These are phyloP conservation scores for Lycaena phlaeas DNA, from an alignment of 2,888 invertebrate species.

Conservation along the genomic window DNA sequence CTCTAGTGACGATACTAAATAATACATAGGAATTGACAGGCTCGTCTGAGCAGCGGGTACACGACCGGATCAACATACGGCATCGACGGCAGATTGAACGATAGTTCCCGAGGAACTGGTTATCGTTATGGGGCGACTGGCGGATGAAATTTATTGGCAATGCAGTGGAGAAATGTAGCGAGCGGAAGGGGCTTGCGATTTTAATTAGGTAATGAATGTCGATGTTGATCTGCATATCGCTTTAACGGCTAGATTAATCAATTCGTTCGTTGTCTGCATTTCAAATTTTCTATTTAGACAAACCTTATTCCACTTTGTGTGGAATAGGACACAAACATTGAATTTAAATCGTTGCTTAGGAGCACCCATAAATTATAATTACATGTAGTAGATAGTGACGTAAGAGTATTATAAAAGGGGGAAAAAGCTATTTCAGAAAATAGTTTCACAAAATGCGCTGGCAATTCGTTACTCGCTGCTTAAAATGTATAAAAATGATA, in stretches of 20 bases:
- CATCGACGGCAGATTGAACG: constrained; percentile 73
- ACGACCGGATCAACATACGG: constrained; percentile 72
- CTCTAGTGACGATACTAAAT: constrained; percentile 62
- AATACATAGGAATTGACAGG: constrained; percentile 70
- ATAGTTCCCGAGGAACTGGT: constrained; percentile 73
- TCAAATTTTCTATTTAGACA: constrained; percentile 34
- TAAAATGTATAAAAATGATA: constrained; percentile 58
- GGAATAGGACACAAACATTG: constrained; percentile 5
- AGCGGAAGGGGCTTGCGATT: constrained; percentile 72
- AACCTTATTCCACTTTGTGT: constrained; percentile 4
- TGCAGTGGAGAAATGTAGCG: constrained; percentile 72
- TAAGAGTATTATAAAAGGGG: neutral
- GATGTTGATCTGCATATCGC: constrained; percentile 72
- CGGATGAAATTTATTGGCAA: constrained; percentile 73
- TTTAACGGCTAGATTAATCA: constrained; percentile 69
- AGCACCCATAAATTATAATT: no score
- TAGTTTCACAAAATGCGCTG: constrained; percentile 9
- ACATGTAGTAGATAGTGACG: neutral
- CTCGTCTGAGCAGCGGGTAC: constrained; percentile 68
- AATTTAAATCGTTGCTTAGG: no score
- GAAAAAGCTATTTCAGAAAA: neutral
- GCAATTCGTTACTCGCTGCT: constrained; percentile 39
- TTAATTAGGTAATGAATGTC: constrained; percentile 74
- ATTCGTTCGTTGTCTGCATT: constrained; percentile 52
- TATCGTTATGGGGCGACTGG: constrained; percentile 72